Base-by-base conservation (phyloP, 2,888 invertebrate species). In the Mesoligia furuncula region DNA sequence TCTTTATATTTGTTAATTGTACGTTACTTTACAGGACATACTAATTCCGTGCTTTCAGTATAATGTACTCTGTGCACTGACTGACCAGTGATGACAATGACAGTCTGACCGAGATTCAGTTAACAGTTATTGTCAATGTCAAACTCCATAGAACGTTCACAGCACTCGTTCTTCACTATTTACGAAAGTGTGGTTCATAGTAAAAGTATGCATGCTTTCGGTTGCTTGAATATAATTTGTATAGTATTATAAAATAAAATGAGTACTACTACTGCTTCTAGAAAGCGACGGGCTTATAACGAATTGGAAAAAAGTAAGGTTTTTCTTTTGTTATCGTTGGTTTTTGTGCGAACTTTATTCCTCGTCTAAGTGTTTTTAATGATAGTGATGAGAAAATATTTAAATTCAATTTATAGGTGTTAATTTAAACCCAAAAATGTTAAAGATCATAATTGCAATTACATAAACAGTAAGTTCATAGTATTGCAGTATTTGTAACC, bases 261-360 rank as follows among this genome's bases (percentile, higher is more conserved):
- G 84, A 84, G 70, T 57, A 57, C 70, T 66, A 64, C 17, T 48
- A 64, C 71, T 67, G 20, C 54, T 48, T 64, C 75, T 72, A 91
- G 91, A 84, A 93, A 90, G 64, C 88, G 92, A 31, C 90, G 90
- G 48, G 75, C 85, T 73, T 70, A 61, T 65, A 69, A 65, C 51
- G 79, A 85, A 76, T 59, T 79, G 27, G 73, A 75, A 61, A 81
- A 81, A 86, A 74, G 91, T 90, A 88, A 88, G 87, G 78, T 31
- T n/a, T 5, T n/a, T 4, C 9, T 39, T 27, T 27, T 7, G 51
- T 15, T 27, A 39, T 20, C 62, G n/a, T 65, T 31, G n/a, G 39
- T n/a, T 48, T 65, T 65, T 27, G 7, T 48, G 24, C 8, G 3
- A 6, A 27, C 5, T 17, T 54, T 39, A 20, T 2, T 64, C 2